Evolutionary conservation across 2,888 invertebrate genomes (phyloP), one percentile per base, ranked within the genome.

Genomic region (Zaprionus lineosus): DNA sequence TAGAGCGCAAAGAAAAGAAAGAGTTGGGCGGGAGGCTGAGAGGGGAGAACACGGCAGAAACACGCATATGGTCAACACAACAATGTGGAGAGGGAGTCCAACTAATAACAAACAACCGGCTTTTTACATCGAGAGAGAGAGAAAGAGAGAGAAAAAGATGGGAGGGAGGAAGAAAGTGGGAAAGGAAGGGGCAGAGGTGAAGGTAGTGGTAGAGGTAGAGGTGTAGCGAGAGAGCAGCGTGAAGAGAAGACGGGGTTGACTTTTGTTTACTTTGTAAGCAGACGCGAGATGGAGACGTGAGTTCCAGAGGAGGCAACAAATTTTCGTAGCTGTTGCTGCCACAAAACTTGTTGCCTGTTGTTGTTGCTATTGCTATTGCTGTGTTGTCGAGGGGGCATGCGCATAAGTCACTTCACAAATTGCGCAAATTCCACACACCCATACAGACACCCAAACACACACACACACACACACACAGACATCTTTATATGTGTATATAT

Each of bases 371-470:
- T 52, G 40, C 34, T 50, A 47, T 24, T 56, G 51, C 24, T n/a
- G n/a, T 52, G 40, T 41, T 53, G 29, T 21, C 53, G 52, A n/a
- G 59, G 68, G 69, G 74, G 77, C 66, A 69, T 84, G 73, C 64
- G 81, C 82, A 76, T 69, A 78, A 84, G 84, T 81, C 84, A 76
- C 84, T 76, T 47, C 72, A 61, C 67, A 85, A 81, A 85, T 81
- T 85, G 83, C 65, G 64, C 76, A 65, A 74, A 84, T 81, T 85
- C 85, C 79, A 69, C 56, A 65, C 39, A 44, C 47, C 29, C 28
- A 43, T 31, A 48, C 46, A 41, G 18, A 47, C 18, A 37, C 6
- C 47, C 3, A 52, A 29, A 56, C 41, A 48, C 4, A 21, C 9
- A 24, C 1, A 31, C 5, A 19, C 7, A 24, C 8, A 11, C 24